phyloP scores from a whole-genome alignment of 2,113 vertebrate species.

The Muscicapa adusta region DNA sequence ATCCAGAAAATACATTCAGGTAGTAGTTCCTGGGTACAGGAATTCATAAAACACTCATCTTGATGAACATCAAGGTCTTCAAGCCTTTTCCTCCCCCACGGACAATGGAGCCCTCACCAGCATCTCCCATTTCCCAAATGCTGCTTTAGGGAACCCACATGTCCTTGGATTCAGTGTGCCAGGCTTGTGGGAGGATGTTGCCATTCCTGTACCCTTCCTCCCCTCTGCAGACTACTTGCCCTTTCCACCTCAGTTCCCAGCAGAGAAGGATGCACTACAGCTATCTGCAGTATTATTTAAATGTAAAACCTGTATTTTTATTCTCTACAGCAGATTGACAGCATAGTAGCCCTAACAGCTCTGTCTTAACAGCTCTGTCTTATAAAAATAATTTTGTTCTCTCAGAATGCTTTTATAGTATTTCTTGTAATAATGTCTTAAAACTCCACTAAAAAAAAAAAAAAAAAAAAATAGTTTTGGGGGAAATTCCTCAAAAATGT shows the following conservation, averaged over 20 bases:
- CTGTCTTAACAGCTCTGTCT: not conserved
- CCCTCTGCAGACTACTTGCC: not conserved
- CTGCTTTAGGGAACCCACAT: no score
- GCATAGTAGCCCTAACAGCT: not conserved
- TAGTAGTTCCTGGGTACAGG: not conserved
- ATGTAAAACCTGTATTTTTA: not conserved
- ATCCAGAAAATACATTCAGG: not conserved
- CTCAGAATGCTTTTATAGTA: not conserved
- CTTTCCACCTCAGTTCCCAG: not conserved
- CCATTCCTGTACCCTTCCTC: not conserved
- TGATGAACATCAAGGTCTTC: not conserved
- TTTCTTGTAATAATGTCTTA: not conserved
- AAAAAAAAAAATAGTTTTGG: not conserved
- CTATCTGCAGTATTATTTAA: not conserved
- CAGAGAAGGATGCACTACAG: not conserved
- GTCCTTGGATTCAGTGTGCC: not conserved
- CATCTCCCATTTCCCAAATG: fast-evolving
- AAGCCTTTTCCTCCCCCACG: not conserved
- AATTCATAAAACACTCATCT: not conserved
- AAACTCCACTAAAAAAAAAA: not conserved
- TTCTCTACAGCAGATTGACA: not conserved
- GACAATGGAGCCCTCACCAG: not conserved
- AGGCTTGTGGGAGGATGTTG: not conserved
- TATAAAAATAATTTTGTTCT: not conserved
- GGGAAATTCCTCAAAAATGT: not conserved